Evolutionary conservation across 2,113 vertebrate species (phyloP).

Genomic region (Orycteropus afer): DNA sequence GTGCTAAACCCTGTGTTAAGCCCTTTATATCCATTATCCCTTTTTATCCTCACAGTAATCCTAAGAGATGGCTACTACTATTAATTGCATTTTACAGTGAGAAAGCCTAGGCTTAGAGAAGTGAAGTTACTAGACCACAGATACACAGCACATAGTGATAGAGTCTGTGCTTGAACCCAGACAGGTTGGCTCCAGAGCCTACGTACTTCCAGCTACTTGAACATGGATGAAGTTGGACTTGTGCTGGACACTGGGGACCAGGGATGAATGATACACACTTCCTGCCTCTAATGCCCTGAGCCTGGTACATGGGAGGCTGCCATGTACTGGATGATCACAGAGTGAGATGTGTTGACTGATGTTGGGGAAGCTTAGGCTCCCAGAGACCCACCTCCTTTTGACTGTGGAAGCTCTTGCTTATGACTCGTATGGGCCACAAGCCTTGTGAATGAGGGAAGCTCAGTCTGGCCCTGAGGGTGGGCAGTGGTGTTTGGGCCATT

Average conservation of each 20-base stretch:
- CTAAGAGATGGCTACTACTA: neutral
- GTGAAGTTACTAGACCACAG: neutral
- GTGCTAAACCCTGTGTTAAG: neutral
- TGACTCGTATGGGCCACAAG: neutral
- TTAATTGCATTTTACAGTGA: neutral
- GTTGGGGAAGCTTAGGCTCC: neutral
- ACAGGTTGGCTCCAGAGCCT: neutral
- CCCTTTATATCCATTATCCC: too few species aligned
- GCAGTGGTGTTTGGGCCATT: neutral
- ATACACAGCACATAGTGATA: neutral
- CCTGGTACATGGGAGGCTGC: neutral
- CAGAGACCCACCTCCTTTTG: fast-evolving
- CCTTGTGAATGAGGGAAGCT: too few species aligned
- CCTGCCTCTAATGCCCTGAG: too few species aligned
- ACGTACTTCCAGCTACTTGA: neutral
- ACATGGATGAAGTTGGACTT: neutral
- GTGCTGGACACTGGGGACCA: neutral
- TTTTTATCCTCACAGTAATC: neutral
- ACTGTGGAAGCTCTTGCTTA: neutral
- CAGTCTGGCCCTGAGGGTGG: neutral
- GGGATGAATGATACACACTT: neutral
- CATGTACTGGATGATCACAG: fast-evolving
- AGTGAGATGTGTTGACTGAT: fast-evolving
- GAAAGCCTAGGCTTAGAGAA: neutral
- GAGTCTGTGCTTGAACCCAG: neutral